phyloP scores from a whole-genome alignment of 2,797 vertebrate genomes.

The Philypnodon macrostomus region DNA sequence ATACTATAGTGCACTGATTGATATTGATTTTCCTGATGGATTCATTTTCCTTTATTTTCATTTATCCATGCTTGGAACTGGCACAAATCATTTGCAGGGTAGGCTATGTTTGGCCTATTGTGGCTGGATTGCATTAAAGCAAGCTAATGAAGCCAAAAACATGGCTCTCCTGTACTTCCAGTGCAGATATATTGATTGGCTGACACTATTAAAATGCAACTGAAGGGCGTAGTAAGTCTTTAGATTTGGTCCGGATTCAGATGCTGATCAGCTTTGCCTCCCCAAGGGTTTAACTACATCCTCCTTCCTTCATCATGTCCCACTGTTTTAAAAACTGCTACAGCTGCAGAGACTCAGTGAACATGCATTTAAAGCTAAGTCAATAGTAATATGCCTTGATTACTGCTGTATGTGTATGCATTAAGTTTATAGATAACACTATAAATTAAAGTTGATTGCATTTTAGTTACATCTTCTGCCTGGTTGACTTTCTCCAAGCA shows the following conservation, averaged over 20 bases:
- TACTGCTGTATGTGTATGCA: background rate
- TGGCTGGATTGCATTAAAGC: conserved; percentile 25
- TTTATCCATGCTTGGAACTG: too few relatives aligned
- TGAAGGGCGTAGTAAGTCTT: conserved; percentile 27
- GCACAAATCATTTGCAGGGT: too few relatives aligned
- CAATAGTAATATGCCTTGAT: conserved; percentile 20
- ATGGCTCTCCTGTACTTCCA: conserved; percentile 3
- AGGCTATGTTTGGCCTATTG: too few relatives aligned
- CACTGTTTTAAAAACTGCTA: conserved; percentile 23
- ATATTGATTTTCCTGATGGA: too few relatives aligned
- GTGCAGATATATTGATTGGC: conserved; percentile 30
- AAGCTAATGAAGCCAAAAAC: conserved; percentile 7
- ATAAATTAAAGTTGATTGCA: too few relatives aligned
- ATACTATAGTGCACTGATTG: too few relatives aligned
- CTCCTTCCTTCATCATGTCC: conserved; percentile 43
- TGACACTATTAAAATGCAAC: conserved; percentile 33
- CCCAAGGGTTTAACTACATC: conserved; percentile 43
- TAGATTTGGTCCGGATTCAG: conserved; percentile 36
- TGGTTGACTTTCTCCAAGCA: too few relatives aligned
- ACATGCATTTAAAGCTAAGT: conserved; percentile 5
- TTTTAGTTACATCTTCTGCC: too few relatives aligned
- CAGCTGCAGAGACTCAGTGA: conserved; percentile 29
- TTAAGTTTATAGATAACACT: too few relatives aligned
- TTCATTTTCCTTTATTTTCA: too few relatives aligned
- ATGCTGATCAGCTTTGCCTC: conserved; percentile 41